A percentile compares a stretch with the other conserved stretches of the same genome.
These are phyloP conservation scores for Muscicapa adusta DNA, from an alignment of 2,113 vertebrate species.

Conservation along the genomic window DNA sequence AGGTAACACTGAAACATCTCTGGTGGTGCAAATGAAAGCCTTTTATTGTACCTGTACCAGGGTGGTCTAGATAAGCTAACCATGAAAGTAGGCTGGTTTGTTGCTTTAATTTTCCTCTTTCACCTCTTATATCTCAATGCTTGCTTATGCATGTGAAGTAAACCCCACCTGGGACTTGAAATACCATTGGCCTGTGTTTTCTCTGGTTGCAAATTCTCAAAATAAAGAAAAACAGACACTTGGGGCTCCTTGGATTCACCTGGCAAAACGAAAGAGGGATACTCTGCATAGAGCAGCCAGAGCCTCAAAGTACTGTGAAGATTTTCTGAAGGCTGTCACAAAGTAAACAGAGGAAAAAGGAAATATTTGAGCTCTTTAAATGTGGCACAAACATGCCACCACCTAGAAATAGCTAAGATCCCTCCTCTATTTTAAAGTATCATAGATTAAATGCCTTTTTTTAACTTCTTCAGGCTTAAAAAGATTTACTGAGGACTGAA, in stretches of 20 bases:
- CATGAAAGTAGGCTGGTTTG: background rate
- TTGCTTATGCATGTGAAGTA: background rate
- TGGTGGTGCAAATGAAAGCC: background rate
- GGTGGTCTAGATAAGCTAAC: background rate
- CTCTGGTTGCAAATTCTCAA: background rate
- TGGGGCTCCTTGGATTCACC: background rate
- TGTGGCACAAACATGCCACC: background rate
- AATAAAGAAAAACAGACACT: background rate
- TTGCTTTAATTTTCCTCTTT: background rate
- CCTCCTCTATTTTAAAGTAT: background rate
- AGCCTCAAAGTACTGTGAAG: background rate
- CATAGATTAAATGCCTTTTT: background rate
- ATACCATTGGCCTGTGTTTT: background rate
- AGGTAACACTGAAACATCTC: background rate
- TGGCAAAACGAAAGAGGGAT: background rate
- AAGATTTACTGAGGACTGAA: background rate
- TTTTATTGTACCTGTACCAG: background rate
- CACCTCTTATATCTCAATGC: background rate
- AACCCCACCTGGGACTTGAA: background rate
- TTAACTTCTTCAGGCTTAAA: background rate
- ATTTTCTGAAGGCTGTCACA: background rate
- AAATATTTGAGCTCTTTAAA: background rate
- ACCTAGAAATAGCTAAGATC: background rate
- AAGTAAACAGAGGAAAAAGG: background rate
- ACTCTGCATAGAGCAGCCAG: rapidly evolving